A percentile compares a stretch with the other conserved stretches of the same genome.
Conservation (phyloP, 2,797 vertebrate genomes). For the Gadopsis marmoratus region DNA sequence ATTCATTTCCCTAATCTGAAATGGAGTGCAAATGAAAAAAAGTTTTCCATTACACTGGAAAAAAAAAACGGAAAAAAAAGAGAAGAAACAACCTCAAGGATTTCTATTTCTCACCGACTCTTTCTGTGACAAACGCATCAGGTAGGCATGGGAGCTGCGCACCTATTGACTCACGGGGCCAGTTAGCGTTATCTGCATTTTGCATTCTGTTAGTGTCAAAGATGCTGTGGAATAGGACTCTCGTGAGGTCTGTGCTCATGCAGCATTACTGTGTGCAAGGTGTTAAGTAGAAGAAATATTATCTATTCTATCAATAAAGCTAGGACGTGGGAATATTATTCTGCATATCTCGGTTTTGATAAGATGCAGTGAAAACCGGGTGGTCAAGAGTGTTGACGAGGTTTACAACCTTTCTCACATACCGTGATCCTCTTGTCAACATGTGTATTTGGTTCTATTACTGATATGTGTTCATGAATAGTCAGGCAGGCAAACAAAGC, state of each 20-base stretch:
- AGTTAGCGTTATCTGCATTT: slow-evolving; percentile 15
- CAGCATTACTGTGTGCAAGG: slow-evolving; percentile 11
- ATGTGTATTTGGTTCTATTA: neutral
- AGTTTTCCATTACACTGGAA: slow-evolving; percentile 20
- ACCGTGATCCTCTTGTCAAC: neutral
- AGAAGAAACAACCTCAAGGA: neutral
- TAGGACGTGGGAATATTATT: slow-evolving; percentile 9
- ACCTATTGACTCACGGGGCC: slow-evolving; percentile 13
- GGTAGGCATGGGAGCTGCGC: slow-evolving; percentile 17
- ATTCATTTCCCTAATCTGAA: slow-evolving; percentile 43
- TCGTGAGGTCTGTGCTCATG: slow-evolving; percentile 9
- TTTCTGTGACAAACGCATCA: slow-evolving; percentile 27
- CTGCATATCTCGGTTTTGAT: slow-evolving; percentile 4
- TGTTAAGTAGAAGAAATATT: slow-evolving; percentile 16
- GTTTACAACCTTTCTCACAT: neutral
- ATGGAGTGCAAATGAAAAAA: slow-evolving; percentile 14
- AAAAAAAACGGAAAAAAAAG: neutral
- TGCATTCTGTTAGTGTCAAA: slow-evolving; percentile 6
- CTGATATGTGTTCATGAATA: neutral
- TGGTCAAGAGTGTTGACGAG: slow-evolving; percentile 16
- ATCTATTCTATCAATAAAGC: slow-evolving; percentile 18
- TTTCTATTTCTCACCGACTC: neutral
- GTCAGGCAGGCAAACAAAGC: neutral
- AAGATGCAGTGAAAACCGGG: neutral
- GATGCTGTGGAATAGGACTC: slow-evolving; percentile 6